Evolutionary conservation across 2,113 vertebrate species (phyloP), one percentile per base, ranked within the genome.

Genomic region (Semicossyphus pulcher): DNA sequence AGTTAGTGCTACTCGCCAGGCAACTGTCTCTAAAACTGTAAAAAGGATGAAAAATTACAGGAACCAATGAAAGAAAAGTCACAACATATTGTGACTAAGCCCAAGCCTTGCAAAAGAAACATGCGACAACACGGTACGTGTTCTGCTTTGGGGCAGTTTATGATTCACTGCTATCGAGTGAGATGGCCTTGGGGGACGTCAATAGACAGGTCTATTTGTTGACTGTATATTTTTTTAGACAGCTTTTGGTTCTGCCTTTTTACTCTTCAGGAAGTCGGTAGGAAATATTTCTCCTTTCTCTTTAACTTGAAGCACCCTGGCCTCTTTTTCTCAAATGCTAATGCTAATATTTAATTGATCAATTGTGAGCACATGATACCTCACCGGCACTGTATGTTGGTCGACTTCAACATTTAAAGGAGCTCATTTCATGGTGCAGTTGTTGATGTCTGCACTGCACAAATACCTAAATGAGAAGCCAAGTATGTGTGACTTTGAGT

Each of bases 151-250:
- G 73, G 44, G 32, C 47, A 36, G 28, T 88, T 81, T 73, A 85
- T 92, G 76, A 88, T 82, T 60, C 42, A 67, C 16, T 44, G 48
- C 59, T 80, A 49, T 44, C 53, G 5, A 80, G 82, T 61, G 58
- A 83, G 58, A 34, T 23, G 56, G 61, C 84, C 87, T 81, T 86
- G 71, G 77, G 61, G 23, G 44, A 44, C 31, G 48, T n/a, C n/a
- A n/a, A n/a, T n/a, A 60, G 68, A 77, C 72, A 56, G 74, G 37
- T 84, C 36, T 63, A 16, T 74, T 25, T 70, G 11, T 45, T 34
- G 41, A 36, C 61, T n/a, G 12, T 71, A 68, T 11, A 10, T 9
- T 9, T 4, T 23, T n/a, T 23, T 39, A 20, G 36, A 62, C 34
- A 47, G 25, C 29, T 76, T 47, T 57, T n/a, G n/a, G n/a, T n/a